phyloP scores from a whole-genome alignment of 2,797 vertebrate species.

The Onychomys leucogaster region DNA sequence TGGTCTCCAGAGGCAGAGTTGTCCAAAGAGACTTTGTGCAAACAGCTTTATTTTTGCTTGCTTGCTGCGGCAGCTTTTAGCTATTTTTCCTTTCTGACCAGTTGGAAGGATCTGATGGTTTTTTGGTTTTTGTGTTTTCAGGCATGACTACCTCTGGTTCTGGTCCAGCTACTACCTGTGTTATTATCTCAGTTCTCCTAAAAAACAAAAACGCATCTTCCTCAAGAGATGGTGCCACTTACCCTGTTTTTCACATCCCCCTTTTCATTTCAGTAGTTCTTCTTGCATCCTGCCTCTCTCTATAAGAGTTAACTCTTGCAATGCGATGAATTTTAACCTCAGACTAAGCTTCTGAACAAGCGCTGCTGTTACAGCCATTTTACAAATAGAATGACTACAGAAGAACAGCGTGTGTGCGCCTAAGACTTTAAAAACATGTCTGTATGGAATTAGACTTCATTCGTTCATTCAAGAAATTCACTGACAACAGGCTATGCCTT shows the following conservation, averaged over 20 bases:
- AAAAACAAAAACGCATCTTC: neutral
- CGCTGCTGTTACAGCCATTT: neutral
- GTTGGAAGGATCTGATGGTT: neutral
- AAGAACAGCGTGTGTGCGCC: neutral
- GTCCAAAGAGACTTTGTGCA: neutral
- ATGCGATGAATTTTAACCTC: neutral
- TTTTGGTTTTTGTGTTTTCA: neutral
- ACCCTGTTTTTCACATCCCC: neutral
- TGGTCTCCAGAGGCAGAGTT: neutral
- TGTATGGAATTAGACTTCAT: neutral
- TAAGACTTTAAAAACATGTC: neutral
- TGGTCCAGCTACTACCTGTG: constrained; percentile 30
- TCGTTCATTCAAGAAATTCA: neutral
- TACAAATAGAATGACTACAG: neutral
- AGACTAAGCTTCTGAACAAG: neutral
- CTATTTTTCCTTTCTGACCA: constrained; percentile 14
- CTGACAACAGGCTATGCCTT: neutral
- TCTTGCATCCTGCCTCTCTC: neutral
- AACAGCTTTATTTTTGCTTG: neutral
- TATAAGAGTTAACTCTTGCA: neutral
- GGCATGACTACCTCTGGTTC: constrained; percentile 49
- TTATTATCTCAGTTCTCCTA: constrained; percentile 28
- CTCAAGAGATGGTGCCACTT: neutral
- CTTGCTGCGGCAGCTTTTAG: neutral
- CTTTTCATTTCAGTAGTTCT: neutral